phyloP scores from a whole-genome alignment of 2,113 vertebrate species.

The Stegastes partitus region DNA sequence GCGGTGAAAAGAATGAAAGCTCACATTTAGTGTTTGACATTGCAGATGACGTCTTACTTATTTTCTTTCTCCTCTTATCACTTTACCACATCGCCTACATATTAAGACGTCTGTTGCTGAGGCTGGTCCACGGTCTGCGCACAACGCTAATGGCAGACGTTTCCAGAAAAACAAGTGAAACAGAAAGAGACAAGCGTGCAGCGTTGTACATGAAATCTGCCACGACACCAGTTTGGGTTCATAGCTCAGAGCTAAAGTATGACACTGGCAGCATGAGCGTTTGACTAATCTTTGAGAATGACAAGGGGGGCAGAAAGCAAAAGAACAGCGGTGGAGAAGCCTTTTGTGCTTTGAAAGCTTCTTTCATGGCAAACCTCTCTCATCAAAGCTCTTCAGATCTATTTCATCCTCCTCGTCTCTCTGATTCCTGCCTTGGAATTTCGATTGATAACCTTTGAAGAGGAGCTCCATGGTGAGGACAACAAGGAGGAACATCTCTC shows the following conservation, averaged over 20 bases:
- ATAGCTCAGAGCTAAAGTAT: slow-evolving; percentile 45
- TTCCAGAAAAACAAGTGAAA: slow-evolving; percentile 6
- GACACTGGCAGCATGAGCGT: slow-evolving; percentile 50
- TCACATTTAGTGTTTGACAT: slow-evolving; percentile 76
- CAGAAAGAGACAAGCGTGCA: slow-evolving; percentile 50
- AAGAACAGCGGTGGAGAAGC: slow-evolving; percentile 50
- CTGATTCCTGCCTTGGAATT: slow-evolving; percentile 70
- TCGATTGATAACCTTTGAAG: slow-evolving; percentile 77
- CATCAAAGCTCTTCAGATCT: slow-evolving; percentile 75
- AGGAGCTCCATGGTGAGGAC: slow-evolving; percentile 50
- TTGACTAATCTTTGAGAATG: slow-evolving; percentile 67
- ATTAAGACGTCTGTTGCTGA: slow-evolving; percentile 52
- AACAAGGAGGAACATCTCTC: slow-evolving; percentile 64
- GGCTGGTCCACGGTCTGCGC: slow-evolving; percentile 16
- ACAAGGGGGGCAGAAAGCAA: slow-evolving; percentile 42
- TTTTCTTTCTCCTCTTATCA: slow-evolving; percentile 74
- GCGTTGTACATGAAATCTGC: slow-evolving; percentile 56
- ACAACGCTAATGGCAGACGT: neutral
- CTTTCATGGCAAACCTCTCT: slow-evolving; percentile 66
- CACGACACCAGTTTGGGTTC: slow-evolving; percentile 62
- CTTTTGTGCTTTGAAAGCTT: slow-evolving; percentile 75
- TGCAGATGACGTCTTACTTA: slow-evolving; percentile 82
- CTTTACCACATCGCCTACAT: slow-evolving; percentile 58
- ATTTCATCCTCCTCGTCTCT: slow-evolving; percentile 64
- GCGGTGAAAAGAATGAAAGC: slow-evolving; percentile 54